Evolutionary conservation across 30 jellyfish, hydroid and myxozoan genomes (phyloP).

Genomic region (Mastigias papua): DNA sequence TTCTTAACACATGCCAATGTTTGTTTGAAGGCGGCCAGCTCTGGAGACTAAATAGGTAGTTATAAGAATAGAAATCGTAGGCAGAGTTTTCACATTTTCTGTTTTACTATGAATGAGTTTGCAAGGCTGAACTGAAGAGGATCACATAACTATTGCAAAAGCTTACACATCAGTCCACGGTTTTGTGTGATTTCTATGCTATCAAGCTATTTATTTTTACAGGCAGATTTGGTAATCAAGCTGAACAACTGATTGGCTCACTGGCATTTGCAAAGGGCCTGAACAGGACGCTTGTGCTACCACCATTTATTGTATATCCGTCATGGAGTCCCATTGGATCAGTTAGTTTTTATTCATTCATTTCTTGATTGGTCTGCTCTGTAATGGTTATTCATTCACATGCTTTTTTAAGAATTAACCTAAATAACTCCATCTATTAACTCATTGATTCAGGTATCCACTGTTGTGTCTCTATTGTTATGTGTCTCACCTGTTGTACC

Average conservation of each 20-base stretch:
- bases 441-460: neutral
- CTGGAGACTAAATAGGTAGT: no score
- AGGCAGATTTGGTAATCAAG: constrained; percentile 99
- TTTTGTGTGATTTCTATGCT: no score
- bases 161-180: no score
- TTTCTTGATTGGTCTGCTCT: no score
- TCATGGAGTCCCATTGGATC: constrained; percentile 66
- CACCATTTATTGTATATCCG: constrained; percentile 93
- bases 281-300: constrained; percentile 88
- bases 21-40: no score
- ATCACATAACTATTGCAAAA: no score
- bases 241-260: constrained; percentile 93
- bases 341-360: constrained; percentile 49
- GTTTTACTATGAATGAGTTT: no score
- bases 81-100: no score
- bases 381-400: no score
- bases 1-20: no score
- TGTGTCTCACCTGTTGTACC: neutral
- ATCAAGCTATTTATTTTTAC: neutral
- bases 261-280: constrained; percentile 92
- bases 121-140: no score
- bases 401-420: neutral
- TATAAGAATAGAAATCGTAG: no score
- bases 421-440: neutral
- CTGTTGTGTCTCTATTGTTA: neutral